Percentiles rank a stretch among this genome's conserved stretches.
phyloP scores from a whole-genome alignment of 2,797 vertebrate genomes.

The Taenioides sp. region DNA sequence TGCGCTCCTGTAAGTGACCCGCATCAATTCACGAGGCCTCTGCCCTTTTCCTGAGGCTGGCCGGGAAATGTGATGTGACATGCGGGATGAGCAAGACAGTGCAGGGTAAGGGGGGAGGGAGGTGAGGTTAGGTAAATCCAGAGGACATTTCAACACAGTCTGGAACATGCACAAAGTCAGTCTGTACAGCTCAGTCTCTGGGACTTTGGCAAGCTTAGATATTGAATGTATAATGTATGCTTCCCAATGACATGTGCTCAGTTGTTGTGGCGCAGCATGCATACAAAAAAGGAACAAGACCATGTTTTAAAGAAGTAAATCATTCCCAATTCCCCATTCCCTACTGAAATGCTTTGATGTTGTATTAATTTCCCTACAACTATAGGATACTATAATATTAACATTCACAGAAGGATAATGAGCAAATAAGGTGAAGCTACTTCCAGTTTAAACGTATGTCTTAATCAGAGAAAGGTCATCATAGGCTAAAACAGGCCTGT shows the following conservation, averaged over 20 bases:
- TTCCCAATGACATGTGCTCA: conserved; percentile 14
- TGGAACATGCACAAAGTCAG: conserved; percentile 21
- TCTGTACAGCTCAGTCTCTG: conserved; percentile 20
- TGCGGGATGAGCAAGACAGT: conserved; percentile 64
- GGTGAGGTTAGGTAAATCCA: conserved; percentile 49
- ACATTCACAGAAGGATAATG: background rate
- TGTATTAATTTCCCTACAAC: background rate
- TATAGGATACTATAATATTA: background rate
- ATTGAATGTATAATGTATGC: conserved; percentile 1
- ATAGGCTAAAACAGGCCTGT: background rate
- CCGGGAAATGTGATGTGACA: conserved; percentile 84
- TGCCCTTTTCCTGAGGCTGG: conserved; percentile 80
- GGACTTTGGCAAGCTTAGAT: background rate
- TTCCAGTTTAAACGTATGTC: background rate
- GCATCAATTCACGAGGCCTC: conserved; percentile 70
- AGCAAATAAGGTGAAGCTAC: background rate
- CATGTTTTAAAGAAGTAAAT: conserved; percentile 23
- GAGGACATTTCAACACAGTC: conserved; percentile 43
- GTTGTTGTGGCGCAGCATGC: background rate
- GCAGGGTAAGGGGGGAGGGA: conserved; percentile 25
- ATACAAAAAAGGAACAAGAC: conserved; percentile 20
- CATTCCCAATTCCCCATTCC: background rate
- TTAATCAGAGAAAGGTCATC: background rate
- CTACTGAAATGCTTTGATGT: background rate
- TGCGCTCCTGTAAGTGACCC: conserved; percentile 67